phyloP scores from a whole-genome alignment of 2,888 invertebrate genomes.

The Strigamia transsilvanica region DNA sequence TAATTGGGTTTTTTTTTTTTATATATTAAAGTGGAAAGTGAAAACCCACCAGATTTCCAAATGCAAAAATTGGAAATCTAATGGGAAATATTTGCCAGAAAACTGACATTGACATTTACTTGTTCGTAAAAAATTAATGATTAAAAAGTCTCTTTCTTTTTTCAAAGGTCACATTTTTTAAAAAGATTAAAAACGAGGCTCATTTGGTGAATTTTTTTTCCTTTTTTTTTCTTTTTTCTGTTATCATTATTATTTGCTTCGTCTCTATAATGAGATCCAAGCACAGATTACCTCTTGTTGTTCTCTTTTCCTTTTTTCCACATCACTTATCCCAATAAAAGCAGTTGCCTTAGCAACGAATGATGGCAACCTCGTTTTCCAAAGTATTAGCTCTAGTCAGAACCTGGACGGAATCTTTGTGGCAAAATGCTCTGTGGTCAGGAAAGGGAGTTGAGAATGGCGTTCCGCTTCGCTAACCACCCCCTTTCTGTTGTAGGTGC shows the following conservation, averaged over 20 bases:
- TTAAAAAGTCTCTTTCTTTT: too few species aligned
- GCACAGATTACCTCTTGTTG: constrained; percentile 30
- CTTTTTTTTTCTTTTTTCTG: not conserved
- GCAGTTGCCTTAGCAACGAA: not conserved
- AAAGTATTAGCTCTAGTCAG: constrained; percentile 15
- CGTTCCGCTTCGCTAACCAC: constrained; percentile 12
- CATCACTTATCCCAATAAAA: constrained; percentile 26
- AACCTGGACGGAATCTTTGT: constrained; percentile 15
- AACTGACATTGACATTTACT: too few species aligned
- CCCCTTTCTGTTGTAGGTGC: not conserved
- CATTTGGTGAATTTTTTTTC: not conserved
- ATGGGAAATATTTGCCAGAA: too few species aligned
- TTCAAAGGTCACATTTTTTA: too few species aligned
- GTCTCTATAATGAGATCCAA: constrained; percentile 21
- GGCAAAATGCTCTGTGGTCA: constrained; percentile 30
- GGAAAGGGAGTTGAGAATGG: constrained; percentile 26
- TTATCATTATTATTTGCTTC: not conserved
- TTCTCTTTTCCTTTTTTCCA: constrained; percentile 16
- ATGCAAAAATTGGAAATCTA: too few species aligned
- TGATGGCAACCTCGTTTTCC: constrained; percentile 26
- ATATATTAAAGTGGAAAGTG: not conserved
- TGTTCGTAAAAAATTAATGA: too few species aligned
- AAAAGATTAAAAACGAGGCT: too few species aligned
- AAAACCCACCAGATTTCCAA: too few species aligned
- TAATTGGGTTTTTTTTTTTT: not conserved